Percentiles rank a stretch among this genome's conserved stretches.
Conservation (phyloP, 2,113 vertebrate species). For the Scomber colias region DNA sequence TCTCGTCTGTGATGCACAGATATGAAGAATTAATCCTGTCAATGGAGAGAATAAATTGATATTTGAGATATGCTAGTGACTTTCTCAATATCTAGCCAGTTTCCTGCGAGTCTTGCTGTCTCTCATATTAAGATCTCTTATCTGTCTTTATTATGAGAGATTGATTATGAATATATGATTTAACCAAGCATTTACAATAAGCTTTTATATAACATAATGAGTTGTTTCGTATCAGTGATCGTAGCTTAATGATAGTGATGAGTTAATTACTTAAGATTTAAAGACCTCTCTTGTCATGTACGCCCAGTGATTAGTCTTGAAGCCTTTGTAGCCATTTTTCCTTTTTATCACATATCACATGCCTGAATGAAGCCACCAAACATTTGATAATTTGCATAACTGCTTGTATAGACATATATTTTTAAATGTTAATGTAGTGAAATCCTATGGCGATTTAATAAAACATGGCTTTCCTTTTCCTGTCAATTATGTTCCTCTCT, state of each 20-base stretch:
- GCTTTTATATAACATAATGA: constrained; percentile 63
- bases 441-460: constrained; percentile 9
- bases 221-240: constrained; percentile 67
- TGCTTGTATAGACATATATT: constrained; percentile 13
- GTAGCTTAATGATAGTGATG: constrained; percentile 69
- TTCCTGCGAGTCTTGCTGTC: constrained; percentile 21
- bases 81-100: constrained; percentile 3
- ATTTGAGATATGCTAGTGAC: constrained; percentile 14
- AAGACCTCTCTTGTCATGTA: constrained; percentile 53
- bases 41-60: constrained; percentile 28
- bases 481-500: background rate
- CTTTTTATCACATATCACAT: constrained; percentile 45
- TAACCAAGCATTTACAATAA: constrained; percentile 61
- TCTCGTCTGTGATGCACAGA: constrained; percentile 60
- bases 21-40: constrained; percentile 56
- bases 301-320: constrained; percentile 44
- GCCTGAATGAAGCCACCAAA: constrained; percentile 48
- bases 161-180: constrained; percentile 50
- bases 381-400: constrained; percentile 52
- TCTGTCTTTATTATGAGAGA: constrained; percentile 64
- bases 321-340: constrained; percentile 21
- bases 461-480: constrained; percentile 4
- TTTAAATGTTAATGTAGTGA: constrained; percentile 10
- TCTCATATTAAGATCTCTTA: constrained; percentile 39
- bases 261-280: constrained; percentile 75